Evolutionary conservation across 2,113 vertebrate genomes (phyloP).

Genomic region (Brienomyrus longianalis): DNA sequence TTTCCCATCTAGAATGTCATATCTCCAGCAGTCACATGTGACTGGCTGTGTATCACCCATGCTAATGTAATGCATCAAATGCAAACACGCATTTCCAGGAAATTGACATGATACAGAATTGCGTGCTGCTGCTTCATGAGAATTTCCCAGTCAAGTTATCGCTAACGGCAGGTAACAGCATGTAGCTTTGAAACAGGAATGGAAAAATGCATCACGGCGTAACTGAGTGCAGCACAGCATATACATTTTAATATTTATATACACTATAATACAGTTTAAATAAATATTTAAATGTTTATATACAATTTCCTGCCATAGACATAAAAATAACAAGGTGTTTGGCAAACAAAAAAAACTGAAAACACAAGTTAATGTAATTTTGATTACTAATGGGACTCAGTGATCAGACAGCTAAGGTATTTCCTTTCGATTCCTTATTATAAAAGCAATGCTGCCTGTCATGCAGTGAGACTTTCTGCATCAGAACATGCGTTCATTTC

Average conservation of each 20-base stretch:
- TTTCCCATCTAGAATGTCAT: neutral
- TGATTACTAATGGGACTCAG: neutral
- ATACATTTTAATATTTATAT: neutral
- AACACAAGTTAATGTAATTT: neutral
- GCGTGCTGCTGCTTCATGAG: neutral
- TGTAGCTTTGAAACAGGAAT: neutral
- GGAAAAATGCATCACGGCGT: neutral
- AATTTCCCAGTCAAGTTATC: neutral
- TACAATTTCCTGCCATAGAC: neutral
- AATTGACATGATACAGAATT: neutral
- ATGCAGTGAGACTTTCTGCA: neutral
- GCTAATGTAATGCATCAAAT: slow-evolving; percentile 5
- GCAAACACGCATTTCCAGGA: neutral
- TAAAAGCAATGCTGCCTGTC: neutral
- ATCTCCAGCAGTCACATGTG: neutral
- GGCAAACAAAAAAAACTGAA: neutral
- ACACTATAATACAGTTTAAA: neutral
- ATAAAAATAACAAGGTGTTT: neutral
- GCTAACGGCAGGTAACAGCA: neutral
- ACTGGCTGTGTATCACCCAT: neutral
- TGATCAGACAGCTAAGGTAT: neutral
- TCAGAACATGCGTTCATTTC: neutral
- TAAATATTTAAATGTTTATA: neutral
- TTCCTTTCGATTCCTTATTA: neutral
- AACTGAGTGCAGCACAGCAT: neutral